These are phyloP conservation scores for Leptodactylus fallax DNA, from an alignment of 2,797 vertebrate genomes.

Conservation along the genomic window DNA sequence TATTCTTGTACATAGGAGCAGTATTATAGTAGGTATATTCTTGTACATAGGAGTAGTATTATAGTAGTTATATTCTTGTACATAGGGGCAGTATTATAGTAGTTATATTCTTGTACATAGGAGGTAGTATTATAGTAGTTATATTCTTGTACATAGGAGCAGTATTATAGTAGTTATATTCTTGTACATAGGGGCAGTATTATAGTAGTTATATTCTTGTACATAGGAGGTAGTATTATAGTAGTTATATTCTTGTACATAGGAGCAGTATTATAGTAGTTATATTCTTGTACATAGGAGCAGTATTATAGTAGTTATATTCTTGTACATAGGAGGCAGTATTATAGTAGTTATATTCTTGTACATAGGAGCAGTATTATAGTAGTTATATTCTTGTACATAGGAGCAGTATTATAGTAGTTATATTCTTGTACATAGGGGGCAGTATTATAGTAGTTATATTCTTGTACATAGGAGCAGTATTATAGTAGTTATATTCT, in stretches of 20 bases:
- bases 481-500: conserved; percentile 15
- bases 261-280: background rate
- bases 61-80: conserved; percentile 25
- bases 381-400: background rate
- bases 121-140: conserved; percentile 4
- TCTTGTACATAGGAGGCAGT: background rate
- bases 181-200: background rate
- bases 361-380: background rate
- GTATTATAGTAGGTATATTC: conserved; percentile 6
- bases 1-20: background rate
- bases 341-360: conserved; percentile 19
- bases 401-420: conserved; percentile 4
- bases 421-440: background rate
- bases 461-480: background rate
- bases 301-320: background rate
- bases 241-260: conserved; percentile 9
- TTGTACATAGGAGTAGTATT: background rate
- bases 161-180: conserved; percentile 15
- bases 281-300: background rate
- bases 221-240: background rate
- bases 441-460: background rate
- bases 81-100: conserved; percentile 7
- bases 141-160: background rate
- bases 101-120: conserved; percentile 2
- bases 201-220: conserved; percentile 10